Base-by-base conservation (phyloP, 2,888 invertebrate genomes). In the Adela reaumurella region DNA sequence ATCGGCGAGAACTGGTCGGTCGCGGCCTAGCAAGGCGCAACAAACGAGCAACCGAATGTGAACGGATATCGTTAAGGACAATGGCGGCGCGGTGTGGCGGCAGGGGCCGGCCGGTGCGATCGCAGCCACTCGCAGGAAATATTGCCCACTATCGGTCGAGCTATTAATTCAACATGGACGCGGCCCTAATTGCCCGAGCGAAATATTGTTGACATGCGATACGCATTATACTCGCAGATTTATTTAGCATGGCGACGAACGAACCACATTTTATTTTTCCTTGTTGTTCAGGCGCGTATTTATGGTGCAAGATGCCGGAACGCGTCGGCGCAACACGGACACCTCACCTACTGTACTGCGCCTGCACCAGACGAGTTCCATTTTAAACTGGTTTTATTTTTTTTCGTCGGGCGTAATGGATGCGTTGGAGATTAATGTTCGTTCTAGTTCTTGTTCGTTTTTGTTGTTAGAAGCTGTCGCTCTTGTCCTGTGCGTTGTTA, bases 181-280 rank as follows among this genome's bases (percentile, higher is more conserved):
- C 59, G 57, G 53, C 53, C 61, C 62, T 69, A 69, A 70, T 67
- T 68, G 68, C 63, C 57, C 54, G 54, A 55, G 57, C 63, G 57
- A 64, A 66, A 67, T 65, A 68, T 63, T 56, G 63, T 58, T 62
- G 65, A 65, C 64, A 59, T 60, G 35, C 35, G 35, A 35, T 35
- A 35, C 35, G 35, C 35, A 35, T 35, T 35, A 35, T 35, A 35
- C 35, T 35, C 35, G 14, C 35, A 35, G 35, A 35, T 35, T 35
- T 35, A 35, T 35, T 35, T 14, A 35, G 4, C 35, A 35, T 14
- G 35, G 35, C 35, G 35, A 35, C 35, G 35, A 35, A 35, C 35
- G 35, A 35, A 11, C n/a, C 35, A 8, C 35, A 3, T 35, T 35
- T 35, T 35, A 35, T 35, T 35, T 35, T 14, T 35, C 35, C 35